phyloP scores from a whole-genome alignment of 2,888 invertebrate species.

The Celastrina argiolus region DNA sequence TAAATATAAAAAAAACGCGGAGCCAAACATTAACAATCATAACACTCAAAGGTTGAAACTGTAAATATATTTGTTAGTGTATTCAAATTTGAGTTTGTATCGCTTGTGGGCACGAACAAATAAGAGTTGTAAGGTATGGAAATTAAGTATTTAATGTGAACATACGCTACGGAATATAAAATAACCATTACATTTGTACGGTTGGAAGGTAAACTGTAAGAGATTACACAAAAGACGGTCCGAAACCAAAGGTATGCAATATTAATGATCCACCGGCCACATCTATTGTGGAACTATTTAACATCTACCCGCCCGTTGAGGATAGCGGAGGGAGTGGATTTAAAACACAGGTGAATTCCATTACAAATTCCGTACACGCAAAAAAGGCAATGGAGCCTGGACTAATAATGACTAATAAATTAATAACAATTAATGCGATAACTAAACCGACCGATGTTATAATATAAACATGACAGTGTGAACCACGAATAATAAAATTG shows the following conservation, averaged over 20 bases:
- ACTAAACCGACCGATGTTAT: too few relatives aligned
- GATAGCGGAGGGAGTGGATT: slow-evolving; percentile 37
- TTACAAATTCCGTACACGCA: slow-evolving; percentile 6
- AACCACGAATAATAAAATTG: too few relatives aligned
- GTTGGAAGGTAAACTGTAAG: slow-evolving; percentile 42
- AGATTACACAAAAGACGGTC: slow-evolving; percentile 62
- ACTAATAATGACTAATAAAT: background rate
- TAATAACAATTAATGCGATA: background rate
- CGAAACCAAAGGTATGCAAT: slow-evolving; percentile 59
- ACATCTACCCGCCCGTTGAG: slow-evolving; percentile 53
- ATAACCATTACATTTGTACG: slow-evolving; percentile 34
- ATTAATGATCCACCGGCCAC: slow-evolving; percentile 62
- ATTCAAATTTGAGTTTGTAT: slow-evolving; percentile 14
- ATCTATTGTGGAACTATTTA: slow-evolving; percentile 73
- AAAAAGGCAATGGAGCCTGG: slow-evolving; percentile 3
- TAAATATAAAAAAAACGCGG: slow-evolving; percentile 22
- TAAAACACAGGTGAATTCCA: slow-evolving; percentile 5
- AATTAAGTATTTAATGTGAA: slow-evolving; percentile 34
- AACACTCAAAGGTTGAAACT: slow-evolving; percentile 12
- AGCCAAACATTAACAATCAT: slow-evolving; percentile 24
- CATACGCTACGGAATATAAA: slow-evolving; percentile 33
- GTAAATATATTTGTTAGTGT: slow-evolving; percentile 17
- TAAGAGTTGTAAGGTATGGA: slow-evolving; percentile 31
- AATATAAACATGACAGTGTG: too few relatives aligned
- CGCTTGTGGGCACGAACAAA: slow-evolving; percentile 25